Percentiles rank a stretch among this genome's conserved stretches.
Evolutionary conservation across 2,113 vertebrate genomes (phyloP).

Genomic region (Notiomystis cincta): DNA sequence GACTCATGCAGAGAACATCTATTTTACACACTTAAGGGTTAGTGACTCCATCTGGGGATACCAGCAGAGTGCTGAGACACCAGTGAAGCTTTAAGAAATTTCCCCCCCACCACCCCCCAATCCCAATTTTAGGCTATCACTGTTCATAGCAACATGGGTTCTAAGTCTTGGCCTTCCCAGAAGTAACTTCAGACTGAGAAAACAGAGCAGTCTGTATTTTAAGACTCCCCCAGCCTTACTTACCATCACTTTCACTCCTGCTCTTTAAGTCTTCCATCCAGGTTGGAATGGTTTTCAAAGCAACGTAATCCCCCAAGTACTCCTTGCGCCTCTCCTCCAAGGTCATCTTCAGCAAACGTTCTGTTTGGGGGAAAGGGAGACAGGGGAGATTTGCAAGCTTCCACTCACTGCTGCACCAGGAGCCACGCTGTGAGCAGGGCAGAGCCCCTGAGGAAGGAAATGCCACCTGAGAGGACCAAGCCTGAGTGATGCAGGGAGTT

Average conservation of each 20-base stretch:
- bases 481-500: background rate
- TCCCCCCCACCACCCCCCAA: too few relatives aligned
- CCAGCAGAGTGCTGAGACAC: background rate
- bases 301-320: conserved; percentile 78
- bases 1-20: background rate
- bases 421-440: background rate
- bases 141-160: background rate
- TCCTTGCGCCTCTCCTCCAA: conserved; percentile 90
- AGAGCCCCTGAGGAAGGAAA: background rate
- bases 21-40: background rate
- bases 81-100: background rate
- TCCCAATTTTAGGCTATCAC: background rate
- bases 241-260: conserved; percentile 73
- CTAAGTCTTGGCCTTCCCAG: background rate
- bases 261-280: conserved; percentile 83
- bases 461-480: background rate
- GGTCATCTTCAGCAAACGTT: conserved; percentile 86
- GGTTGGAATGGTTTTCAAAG: conserved; percentile 80
- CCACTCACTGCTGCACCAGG: background rate
- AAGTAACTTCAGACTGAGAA: background rate
- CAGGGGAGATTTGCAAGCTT: background rate
- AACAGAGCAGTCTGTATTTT: background rate
- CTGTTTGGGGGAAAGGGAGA: conserved; percentile 64
- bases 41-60: background rate
- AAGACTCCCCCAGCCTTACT: background rate